Percentiles rank a stretch among this genome's conserved stretches.
phyloP scores from a whole-genome alignment of 2,113 vertebrate genomes.

The Tachysurus vachellii region DNA sequence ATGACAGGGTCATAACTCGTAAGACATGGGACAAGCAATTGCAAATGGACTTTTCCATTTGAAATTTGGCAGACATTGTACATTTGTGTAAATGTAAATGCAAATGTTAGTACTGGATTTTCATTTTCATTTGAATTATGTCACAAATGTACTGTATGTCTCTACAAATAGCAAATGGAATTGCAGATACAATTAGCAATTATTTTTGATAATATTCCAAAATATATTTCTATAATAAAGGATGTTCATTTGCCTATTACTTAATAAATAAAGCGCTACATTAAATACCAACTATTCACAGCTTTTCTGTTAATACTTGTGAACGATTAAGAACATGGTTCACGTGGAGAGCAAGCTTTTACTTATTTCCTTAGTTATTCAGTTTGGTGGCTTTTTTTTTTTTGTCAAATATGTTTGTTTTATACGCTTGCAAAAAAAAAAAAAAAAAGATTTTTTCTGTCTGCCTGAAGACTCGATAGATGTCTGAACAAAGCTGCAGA shows the following conservation, averaged over 20 bases:
- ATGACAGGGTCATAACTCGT: no score
- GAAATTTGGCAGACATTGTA: no score
- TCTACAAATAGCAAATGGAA: no score
- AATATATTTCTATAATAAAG: background rate
- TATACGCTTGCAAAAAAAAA: conserved; percentile 44
- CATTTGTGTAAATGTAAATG: no score
- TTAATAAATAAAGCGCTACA: background rate
- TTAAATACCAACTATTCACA: conserved; percentile 2
- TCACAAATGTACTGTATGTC: no score
- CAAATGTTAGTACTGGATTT: no score
- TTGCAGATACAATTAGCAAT: no score
- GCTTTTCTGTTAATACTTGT: background rate
- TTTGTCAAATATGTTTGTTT: conserved; percentile 46
- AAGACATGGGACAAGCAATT: no score
- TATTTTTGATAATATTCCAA: background rate
- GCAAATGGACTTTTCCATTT: no score
- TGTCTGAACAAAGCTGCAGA: conserved; percentile 45
- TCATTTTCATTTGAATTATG: no score
- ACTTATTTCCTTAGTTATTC: conserved; percentile 43
- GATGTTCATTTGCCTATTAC: background rate
- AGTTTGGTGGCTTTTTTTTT: conserved; percentile 28
- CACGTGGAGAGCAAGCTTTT: conserved; percentile 26
- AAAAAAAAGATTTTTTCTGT: conserved; percentile 51
- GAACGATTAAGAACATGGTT: conserved; percentile 25
- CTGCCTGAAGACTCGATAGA: conserved; percentile 37